phyloP scores from a whole-genome alignment of 2,797 vertebrate genomes.

The Halcyon badia region DNA sequence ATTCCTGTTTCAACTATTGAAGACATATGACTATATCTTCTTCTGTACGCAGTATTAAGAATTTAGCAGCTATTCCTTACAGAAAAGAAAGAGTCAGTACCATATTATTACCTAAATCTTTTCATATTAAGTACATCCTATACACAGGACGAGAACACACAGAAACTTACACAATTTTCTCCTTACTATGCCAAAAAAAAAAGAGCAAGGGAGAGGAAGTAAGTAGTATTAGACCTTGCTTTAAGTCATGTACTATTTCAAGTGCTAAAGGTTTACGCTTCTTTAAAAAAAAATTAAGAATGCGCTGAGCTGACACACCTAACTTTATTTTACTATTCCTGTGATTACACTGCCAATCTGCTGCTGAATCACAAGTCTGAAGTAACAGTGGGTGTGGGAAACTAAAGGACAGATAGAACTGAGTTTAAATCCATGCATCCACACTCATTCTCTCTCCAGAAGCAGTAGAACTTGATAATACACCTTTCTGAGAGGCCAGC shows the following conservation, averaged over 20 bases:
- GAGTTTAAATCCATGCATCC: background rate
- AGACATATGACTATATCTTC: background rate
- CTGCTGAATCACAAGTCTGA: conserved; percentile 40
- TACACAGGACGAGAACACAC: fast-evolving
- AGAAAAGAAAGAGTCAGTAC: background rate
- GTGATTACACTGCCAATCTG: background rate
- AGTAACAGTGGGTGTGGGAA: conserved; percentile 42
- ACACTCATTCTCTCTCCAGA: background rate
- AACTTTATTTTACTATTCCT: background rate
- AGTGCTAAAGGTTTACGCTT: background rate
- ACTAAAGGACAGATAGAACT: background rate
- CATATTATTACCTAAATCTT: background rate
- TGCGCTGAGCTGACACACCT: background rate
- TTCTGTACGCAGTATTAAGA: background rate
- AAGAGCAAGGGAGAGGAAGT: background rate
- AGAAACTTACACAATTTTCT: background rate
- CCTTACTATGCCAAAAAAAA: fast-evolving
- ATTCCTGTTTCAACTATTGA: background rate
- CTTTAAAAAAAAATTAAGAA: background rate
- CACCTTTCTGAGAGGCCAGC: background rate
- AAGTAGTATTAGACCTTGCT: background rate
- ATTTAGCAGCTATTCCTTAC: background rate
- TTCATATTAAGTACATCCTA: background rate
- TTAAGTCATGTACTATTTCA: background rate
- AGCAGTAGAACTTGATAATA: background rate